Percentiles rank a stretch among this genome's conserved stretches.
Evolutionary conservation across 2,797 vertebrate genomes (phyloP).

Genomic region (Ptychadena robeensis): DNA sequence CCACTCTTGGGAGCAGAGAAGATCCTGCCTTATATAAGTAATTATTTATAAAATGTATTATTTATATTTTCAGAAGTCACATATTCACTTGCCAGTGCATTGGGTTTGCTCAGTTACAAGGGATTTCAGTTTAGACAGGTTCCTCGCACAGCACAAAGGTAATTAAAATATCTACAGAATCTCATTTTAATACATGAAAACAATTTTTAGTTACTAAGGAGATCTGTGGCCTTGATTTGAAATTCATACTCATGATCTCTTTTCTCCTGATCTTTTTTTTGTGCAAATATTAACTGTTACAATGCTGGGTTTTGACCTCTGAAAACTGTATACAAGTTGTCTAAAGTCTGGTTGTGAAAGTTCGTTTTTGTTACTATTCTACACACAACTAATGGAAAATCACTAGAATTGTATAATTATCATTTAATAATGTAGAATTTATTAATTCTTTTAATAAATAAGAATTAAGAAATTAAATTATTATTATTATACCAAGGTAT

Average conservation of each 20-base stretch:
- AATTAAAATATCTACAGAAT: conserved; percentile 10
- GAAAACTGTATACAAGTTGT: background rate
- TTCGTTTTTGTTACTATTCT: background rate
- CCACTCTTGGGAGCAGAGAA: conserved; percentile 11
- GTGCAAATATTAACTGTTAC: too few species aligned
- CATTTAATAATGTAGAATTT: too few species aligned
- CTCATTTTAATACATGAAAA: background rate
- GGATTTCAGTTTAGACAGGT: background rate
- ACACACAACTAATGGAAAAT: too few species aligned
- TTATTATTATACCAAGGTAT: too few species aligned
- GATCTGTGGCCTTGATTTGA: background rate
- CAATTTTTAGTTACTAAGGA: background rate
- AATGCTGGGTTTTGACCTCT: background rate
- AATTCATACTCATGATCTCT: background rate
- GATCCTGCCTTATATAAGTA: conserved; percentile 12
- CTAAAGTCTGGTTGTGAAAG: background rate
- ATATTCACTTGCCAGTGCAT: background rate
- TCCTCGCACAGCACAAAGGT: background rate
- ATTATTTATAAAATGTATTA: conserved; percentile 44
- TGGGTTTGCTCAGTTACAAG: background rate
- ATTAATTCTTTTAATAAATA: too few species aligned
- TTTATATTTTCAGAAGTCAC: conserved; percentile 12
- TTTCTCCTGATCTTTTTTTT: background rate
- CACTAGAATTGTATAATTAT: too few species aligned
- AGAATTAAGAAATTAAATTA: too few species aligned